Evolutionary conservation across 2,797 vertebrate genomes (phyloP), one percentile per base, ranked within the genome.

Genomic region (Vultur gryphus): DNA sequence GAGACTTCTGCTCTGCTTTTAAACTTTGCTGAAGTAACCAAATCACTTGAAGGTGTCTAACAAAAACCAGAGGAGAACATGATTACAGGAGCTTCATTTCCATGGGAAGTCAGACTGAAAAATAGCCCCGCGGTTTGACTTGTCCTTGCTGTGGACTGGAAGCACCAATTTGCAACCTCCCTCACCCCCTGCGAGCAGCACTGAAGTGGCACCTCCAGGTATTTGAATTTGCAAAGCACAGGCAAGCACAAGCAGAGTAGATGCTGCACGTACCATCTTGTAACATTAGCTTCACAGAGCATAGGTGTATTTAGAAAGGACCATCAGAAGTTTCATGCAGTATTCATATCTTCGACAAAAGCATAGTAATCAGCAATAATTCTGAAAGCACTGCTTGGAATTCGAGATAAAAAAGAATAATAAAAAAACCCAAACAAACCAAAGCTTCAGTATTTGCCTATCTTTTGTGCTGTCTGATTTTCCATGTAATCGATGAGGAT

Each of bases 241-340:
- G 48, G 23, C n/a, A 57, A n/a, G 51, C 29, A 9, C 13, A 29
- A 83, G 43, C 33, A 46, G 62, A 37, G 51, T 51, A 69, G 54
- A 20, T 2, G 7, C 43, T 19, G n/a, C 23, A 13, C 10, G 0
- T 61, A 18, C 9, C 1, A 0, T 44, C 10, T 29, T 55, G n/a
- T 55, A 16, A 25, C 11, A 14, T 21, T 13, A 54, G 26, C 67
- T 75, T 87, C 58, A 29, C 51, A 44, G 35, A 49, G 43, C 10
- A 29, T 21, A 49, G 31, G 15, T 46, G 6, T n/a, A 2, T 33
- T 43, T 54, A 48, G 51, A 64, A 82, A 54, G 43, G 17, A 11
- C 35, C n/a, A 41, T 61, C 41, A 26, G 55, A 85, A 62, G 9
- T 69, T 82, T 70, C 24, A 11, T 28, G 28, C 24, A 8, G 4